phyloP scores from a whole-genome alignment of 2,113 vertebrate genomes.

The Mobula hypostoma region DNA sequence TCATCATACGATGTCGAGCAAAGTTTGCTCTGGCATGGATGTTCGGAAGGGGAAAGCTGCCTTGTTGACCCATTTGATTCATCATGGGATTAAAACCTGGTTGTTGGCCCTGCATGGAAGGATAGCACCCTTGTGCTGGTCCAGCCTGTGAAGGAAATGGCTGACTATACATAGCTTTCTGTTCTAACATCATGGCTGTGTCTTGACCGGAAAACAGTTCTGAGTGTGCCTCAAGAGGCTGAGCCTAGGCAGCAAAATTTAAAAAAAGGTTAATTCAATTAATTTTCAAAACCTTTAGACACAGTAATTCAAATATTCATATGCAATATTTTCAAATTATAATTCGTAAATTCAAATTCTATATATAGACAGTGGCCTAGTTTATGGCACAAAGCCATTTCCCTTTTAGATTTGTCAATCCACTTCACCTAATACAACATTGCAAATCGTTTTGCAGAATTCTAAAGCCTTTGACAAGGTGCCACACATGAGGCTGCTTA shows the following conservation, averaged over 20 bases:
- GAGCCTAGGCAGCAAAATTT: conserved; percentile 60
- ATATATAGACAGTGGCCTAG: not conserved
- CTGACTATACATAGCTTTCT: conserved; percentile 77
- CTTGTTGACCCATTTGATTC: conserved; percentile 64
- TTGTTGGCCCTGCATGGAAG: conserved; percentile 71
- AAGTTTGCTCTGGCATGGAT: conserved; percentile 74
- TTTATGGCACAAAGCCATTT: not conserved
- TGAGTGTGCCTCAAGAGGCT: conserved; percentile 65
- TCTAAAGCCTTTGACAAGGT: no score
- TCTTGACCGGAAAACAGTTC: conserved; percentile 76
- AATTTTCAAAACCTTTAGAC: not conserved
- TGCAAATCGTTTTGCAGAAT: not conserved
- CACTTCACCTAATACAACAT: not conserved
- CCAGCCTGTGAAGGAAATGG: conserved; percentile 73
- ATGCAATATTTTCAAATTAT: not conserved
- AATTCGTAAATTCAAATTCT: not conserved
- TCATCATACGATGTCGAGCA: conserved; percentile 77
- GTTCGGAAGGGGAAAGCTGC: conserved; percentile 65
- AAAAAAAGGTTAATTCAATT: not conserved
- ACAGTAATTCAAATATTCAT: not conserved
- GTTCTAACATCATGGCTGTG: conserved; percentile 72
- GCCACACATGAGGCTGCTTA: no score
- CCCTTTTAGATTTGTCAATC: not conserved
- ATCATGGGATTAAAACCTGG: conserved; percentile 75
- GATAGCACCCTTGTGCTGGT: conserved; percentile 69